A percentile compares a stretch with the other conserved stretches of the same genome.
These are phyloP conservation scores for Plodia interpunctella DNA, from an alignment of 1,140 invertebrate species.

Conservation along the genomic window DNA sequence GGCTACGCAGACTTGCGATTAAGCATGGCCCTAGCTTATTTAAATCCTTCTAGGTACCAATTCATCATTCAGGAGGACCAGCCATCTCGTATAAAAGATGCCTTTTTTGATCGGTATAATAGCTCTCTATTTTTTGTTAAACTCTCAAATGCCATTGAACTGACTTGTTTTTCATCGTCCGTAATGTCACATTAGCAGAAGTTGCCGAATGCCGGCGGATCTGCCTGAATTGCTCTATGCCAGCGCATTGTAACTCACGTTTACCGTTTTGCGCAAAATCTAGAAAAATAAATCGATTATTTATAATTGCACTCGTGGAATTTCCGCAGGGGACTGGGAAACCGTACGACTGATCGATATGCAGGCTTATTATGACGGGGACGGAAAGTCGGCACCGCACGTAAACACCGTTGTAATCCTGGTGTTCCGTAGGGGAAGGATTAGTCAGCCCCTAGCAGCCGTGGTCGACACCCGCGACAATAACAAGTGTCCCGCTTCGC, in stretches of 20 bases:
- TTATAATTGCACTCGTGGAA: neutral
- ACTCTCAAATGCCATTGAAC: neutral
- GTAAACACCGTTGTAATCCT: neutral
- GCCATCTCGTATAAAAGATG: too few species aligned
- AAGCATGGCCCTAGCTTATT: too few species aligned
- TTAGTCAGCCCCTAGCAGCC: constrained; percentile 12
- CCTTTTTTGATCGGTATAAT: too few species aligned
- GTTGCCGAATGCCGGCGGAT: neutral
- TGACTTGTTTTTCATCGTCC: neutral
- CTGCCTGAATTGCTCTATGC: neutral
- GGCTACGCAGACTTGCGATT: too few species aligned
- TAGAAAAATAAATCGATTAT: too few species aligned
- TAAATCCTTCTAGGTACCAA: too few species aligned
- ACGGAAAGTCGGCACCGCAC: neutral
- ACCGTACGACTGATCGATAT: neutral
- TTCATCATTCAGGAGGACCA: too few species aligned
- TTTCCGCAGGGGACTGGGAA: neutral
- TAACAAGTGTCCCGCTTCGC: constrained; percentile 17
- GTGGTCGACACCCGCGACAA: constrained; percentile 10
- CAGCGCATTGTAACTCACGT: neutral
- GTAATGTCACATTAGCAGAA: neutral
- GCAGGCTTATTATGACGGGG: neutral
- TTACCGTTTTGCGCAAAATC: too few species aligned
- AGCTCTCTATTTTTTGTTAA: neutral
- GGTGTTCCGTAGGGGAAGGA: neutral